A percentile compares a stretch with the other conserved stretches of the same genome.
phyloP scores from a whole-genome alignment of 2,113 vertebrate genomes.

The Bubo bubo region DNA sequence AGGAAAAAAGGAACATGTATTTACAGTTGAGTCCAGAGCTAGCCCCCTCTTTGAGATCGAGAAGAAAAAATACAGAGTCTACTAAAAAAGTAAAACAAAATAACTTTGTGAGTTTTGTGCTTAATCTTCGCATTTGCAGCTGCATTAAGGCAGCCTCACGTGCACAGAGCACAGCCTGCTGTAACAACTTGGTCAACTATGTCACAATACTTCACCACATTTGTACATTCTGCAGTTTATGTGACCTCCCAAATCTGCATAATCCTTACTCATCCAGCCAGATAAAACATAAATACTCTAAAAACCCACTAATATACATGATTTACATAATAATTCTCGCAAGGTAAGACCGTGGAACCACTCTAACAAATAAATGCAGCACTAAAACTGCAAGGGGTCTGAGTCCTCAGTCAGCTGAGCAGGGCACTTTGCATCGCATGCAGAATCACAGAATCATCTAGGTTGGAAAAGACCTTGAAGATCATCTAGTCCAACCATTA shows the following conservation, averaged over 20 bases:
- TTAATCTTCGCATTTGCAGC: not conserved
- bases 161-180: not conserved
- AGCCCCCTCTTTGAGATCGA: not conserved
- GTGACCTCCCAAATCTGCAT: not conserved
- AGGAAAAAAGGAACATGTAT: not conserved
- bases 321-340: not conserved
- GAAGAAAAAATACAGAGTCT: not conserved
- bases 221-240: not conserved
- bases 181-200: not conserved
- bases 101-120: not conserved
- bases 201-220: not conserved
- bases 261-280: constrained; percentile 19
- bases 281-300: not conserved
- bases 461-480: too few species aligned
- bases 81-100: not conserved
- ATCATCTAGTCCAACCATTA: too few species aligned
- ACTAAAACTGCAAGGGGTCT: not conserved
- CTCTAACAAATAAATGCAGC: not conserved
- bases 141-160: not conserved
- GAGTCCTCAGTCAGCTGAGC: not conserved
- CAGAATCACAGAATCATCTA: too few species aligned
- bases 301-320: not conserved
- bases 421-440: rapidly evolving
- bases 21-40: not conserved
- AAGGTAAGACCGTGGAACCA: not conserved